phyloP scores from a whole-genome alignment of 23 tunicate genomes.

The Styela plicata region DNA sequence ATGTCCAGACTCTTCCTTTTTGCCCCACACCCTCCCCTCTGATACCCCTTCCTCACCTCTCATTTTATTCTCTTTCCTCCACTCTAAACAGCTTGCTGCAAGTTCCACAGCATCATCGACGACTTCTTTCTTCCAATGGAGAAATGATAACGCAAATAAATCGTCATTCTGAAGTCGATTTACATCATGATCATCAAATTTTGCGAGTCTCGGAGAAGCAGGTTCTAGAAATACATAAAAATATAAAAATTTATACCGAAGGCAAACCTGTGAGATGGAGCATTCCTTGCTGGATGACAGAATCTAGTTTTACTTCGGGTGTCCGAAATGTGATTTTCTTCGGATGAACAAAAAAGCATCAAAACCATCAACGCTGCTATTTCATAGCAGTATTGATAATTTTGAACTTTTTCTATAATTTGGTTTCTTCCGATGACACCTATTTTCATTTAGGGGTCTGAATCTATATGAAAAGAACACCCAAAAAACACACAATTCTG shows the following conservation, averaged over 20 bases:
- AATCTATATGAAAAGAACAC: neutral
- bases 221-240: neutral
- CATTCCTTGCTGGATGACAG: neutral
- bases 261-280: neutral
- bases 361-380: neutral
- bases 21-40: too few species aligned
- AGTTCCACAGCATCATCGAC: slow-evolving; percentile 48
- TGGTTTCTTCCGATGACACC: neutral
- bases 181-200: slow-evolving; percentile 59
- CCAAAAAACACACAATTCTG: neutral
- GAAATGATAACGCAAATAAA: slow-evolving; percentile 55
- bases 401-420: neutral
- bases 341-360: neutral
- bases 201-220: slow-evolving; percentile 17
- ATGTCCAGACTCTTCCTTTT: too few species aligned
- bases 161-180: slow-evolving; percentile 42
- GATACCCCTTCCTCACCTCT: too few species aligned
- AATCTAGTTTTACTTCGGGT: too few species aligned
- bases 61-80: slow-evolving; percentile 71
- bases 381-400: too few species aligned
- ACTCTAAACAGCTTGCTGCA: slow-evolving; percentile 43
- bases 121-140: slow-evolving; percentile 70
- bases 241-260: neutral
- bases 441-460: neutral
- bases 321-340: neutral